Evolutionary conservation across 2,113 vertebrate genomes (phyloP).

Genomic region (Grus americana): DNA sequence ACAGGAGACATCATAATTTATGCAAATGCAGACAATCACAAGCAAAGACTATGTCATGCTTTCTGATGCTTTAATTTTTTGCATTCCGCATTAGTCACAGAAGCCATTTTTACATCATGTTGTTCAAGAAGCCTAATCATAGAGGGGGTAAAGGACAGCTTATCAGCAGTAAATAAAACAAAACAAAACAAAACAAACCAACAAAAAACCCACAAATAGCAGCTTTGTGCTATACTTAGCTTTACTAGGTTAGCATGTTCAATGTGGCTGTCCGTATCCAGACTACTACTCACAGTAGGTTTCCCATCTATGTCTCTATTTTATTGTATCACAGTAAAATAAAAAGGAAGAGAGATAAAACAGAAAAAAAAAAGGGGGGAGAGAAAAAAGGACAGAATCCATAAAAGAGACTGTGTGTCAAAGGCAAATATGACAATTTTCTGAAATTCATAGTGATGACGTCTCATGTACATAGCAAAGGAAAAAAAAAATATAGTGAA

Average conservation of each 20-base stretch:
- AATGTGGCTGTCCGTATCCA: neutral
- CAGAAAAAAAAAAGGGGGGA: accelerated
- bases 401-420: neutral
- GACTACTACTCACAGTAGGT: neutral
- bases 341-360: neutral
- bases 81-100: neutral
- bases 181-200: neutral
- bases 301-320: neutral
- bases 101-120: neutral
- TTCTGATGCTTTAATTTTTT: neutral
- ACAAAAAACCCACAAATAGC: neutral
- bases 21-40: neutral
- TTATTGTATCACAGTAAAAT: neutral
- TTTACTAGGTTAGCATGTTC: neutral
- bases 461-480: neutral
- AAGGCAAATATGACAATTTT: neutral
- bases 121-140: neutral
- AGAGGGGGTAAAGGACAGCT: neutral
- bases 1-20: neutral
- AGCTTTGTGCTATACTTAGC: neutral
- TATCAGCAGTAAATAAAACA: neutral
- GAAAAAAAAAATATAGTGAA: neutral
- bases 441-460: neutral
- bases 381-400: neutral
- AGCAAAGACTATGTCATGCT: neutral